Conservation (phyloP, 2,888 invertebrate genomes). For the Ormyrus labotus region DNA sequence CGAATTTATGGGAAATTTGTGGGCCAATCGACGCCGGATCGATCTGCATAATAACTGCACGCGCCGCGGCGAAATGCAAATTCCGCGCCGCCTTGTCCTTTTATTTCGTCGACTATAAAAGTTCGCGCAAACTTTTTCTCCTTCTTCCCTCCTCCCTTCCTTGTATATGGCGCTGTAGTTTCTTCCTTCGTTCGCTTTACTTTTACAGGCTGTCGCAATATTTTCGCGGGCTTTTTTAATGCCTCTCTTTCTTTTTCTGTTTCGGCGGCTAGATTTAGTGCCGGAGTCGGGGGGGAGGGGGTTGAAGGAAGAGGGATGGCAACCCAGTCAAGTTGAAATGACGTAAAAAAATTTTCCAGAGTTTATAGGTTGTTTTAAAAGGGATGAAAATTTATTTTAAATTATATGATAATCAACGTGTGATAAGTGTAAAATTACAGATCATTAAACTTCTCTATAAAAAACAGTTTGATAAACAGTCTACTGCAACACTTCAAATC, state of each 20-base stretch:
- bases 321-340: too few species aligned
- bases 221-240: slow-evolving; percentile 63
- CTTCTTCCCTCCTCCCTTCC: slow-evolving; percentile 35
- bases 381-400: too few species aligned
- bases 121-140: slow-evolving; percentile 57
- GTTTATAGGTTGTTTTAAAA: too few species aligned
- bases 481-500: too few species aligned
- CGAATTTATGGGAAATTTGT: slow-evolving; percentile 62
- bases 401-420: too few species aligned
- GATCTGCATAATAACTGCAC: slow-evolving; percentile 63
- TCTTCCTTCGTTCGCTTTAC: slow-evolving; percentile 10
- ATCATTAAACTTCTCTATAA: too few species aligned
- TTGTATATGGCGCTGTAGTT: neutral
- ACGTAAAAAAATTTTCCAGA: too few species aligned
- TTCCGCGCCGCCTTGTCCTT: slow-evolving; percentile 61
- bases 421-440: too few species aligned
- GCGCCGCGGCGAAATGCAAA: slow-evolving; percentile 64
- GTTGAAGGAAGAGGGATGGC: too few species aligned
- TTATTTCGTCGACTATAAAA: slow-evolving; percentile 68
- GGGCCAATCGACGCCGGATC: slow-evolving; percentile 65
- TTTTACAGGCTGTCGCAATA: slow-evolving; percentile 63
- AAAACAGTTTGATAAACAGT: too few species aligned
- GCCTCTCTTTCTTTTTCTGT: slow-evolving; percentile 29
- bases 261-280: too few species aligned
- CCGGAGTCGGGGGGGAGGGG: too few species aligned